Conservation (phyloP, 1,140 invertebrate species). For the Magallana ariakensis region DNA sequence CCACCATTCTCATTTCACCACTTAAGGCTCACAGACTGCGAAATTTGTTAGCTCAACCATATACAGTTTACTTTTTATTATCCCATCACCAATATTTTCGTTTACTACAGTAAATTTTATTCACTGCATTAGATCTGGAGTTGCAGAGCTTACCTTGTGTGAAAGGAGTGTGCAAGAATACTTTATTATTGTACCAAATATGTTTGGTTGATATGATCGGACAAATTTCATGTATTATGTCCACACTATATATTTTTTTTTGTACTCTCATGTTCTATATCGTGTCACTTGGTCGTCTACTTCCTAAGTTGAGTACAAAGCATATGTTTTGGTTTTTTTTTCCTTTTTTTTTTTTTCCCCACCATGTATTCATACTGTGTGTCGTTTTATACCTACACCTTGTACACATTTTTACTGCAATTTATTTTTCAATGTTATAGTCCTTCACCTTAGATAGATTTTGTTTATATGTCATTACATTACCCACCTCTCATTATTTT, state of each 20-base stretch:
- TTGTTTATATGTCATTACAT: background rate
- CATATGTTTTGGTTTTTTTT: background rate
- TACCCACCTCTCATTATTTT: background rate
- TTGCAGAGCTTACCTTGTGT: background rate
- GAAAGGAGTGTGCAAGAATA: slow-evolving; percentile 3
- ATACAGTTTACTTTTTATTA: background rate
- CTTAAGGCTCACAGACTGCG: background rate
- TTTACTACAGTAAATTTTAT: background rate
- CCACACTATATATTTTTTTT: background rate
- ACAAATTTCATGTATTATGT: background rate
- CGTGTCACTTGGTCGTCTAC: background rate
- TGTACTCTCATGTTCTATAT: background rate
- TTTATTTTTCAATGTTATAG: background rate
- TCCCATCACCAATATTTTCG: slow-evolving; percentile 6
- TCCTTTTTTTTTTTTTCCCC: background rate
- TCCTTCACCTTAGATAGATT: background rate
- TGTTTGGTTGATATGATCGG: background rate
- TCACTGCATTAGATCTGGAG: background rate
- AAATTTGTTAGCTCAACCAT: background rate
- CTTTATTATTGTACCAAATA: background rate
- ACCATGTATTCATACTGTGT: background rate
- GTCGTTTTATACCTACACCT: too few species aligned
- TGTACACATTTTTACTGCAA: too few species aligned
- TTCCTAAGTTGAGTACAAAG: background rate
- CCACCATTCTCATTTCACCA: slow-evolving; percentile 12